Evolutionary conservation across 37 sponge, comb jelly and placozoan genomes (phyloP).

Genomic region (Mnemiopsis leidyi): DNA sequence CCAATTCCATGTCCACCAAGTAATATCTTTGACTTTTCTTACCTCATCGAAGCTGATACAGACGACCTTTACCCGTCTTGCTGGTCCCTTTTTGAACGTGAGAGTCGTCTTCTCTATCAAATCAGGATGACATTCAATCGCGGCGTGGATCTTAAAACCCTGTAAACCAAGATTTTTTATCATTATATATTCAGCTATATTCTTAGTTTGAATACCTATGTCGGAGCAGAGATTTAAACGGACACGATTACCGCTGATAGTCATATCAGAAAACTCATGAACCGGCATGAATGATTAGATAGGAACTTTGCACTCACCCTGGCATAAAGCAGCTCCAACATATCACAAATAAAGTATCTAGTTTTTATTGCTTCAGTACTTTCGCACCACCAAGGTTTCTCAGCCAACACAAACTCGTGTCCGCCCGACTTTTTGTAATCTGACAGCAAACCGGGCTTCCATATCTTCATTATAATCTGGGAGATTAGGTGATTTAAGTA

Average conservation of each 20-base stretch:
- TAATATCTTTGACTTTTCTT: too few relatives aligned
- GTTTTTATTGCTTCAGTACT: constrained; percentile 54
- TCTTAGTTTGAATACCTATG: too few relatives aligned
- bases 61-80: constrained; percentile 52
- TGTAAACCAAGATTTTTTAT: background rate
- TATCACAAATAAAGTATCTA: constrained; percentile 53
- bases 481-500: too few relatives aligned
- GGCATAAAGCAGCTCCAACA: constrained; percentile 46
- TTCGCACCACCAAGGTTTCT: constrained; percentile 64
- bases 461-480: constrained; percentile 59
- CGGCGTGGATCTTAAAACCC: constrained; percentile 65
- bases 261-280: too few relatives aligned
- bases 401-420: constrained; percentile 58
- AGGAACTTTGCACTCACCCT: constrained; percentile 39
- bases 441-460: constrained; percentile 61
- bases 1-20: too few relatives aligned
- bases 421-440: constrained; percentile 57
- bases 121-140: constrained; percentile 54
- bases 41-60: constrained; percentile 64
- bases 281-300: too few relatives aligned
- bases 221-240: too few relatives aligned
- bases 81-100: constrained; percentile 62
- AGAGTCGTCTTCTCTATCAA: constrained; percentile 49
- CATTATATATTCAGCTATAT: too few relatives aligned
- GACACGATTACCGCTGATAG: too few relatives aligned